These are phyloP conservation scores for Vipera latastei DNA, from an alignment of 2,797 vertebrate genomes.

Conservation along the genomic window DNA sequence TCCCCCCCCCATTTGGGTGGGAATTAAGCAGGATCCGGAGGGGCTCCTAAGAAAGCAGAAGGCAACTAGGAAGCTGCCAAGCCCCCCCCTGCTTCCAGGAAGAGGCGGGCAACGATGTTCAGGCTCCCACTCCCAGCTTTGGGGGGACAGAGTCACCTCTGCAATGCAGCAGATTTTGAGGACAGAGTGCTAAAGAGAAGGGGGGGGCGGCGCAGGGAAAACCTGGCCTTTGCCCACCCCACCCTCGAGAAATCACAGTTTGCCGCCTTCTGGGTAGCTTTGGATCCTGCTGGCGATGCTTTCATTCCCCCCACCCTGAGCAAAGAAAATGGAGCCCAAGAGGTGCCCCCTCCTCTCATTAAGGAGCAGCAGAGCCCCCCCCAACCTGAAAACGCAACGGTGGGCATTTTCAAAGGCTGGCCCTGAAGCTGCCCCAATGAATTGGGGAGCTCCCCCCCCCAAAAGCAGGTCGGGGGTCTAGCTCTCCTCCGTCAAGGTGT, in stretches of 20 bases:
- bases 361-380: slow-evolving; percentile 28
- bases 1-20: neutral
- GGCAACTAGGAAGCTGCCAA: neutral
- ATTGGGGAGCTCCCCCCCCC: neutral
- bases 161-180: neutral
- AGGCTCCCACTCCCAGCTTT: too few relatives aligned
- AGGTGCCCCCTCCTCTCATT: slow-evolving; percentile 13
- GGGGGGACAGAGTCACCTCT: neutral
- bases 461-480: slow-evolving; percentile 19
- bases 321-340: slow-evolving; percentile 54
- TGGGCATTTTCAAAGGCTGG: slow-evolving; percentile 8
- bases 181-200: neutral
- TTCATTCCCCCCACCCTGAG: slow-evolving; percentile 59
- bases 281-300: slow-evolving; percentile 5
- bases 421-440: neutral
- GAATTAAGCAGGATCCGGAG: neutral
- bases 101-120: neutral
- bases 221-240: neutral
- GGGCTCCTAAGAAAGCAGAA: neutral
- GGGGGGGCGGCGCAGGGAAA: neutral
- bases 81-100: neutral
- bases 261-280: neutral
- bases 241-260: neutral
- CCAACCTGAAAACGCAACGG: slow-evolving; percentile 10
- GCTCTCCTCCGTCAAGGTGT: fast-evolving